Base-by-base conservation (phyloP, 2,113 vertebrate species). In the Chiloscyllium plagiosum region DNA sequence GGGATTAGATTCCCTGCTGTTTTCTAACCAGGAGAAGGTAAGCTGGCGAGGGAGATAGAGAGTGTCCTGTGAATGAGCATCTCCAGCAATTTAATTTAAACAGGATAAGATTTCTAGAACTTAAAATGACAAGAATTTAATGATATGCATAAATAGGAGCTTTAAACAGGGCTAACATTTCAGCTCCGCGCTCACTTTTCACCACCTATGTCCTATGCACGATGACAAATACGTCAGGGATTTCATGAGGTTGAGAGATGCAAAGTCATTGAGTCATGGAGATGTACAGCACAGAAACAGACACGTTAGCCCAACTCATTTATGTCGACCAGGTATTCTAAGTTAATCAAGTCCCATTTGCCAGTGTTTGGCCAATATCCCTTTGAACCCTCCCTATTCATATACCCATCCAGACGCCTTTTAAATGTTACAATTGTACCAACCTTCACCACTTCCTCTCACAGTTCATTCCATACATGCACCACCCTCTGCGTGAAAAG, bases 1-100 rank as follows among this genome's bases (percentile, higher is more conserved):
- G 89, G 65, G 61, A 93, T 92, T 66, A 92, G 56, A 56, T n/a
- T 92, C 4, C 89, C n/a, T 37, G 89, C 89, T 93, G 89, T 93
- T 93, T 7, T 66, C 65, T 93, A 93, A 66, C 26, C 61, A 52
- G 80, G 80, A 20, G 80, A 42, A 42, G 17, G 80, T 83, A 93
- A 33, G 56, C 56, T 66, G 61, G n/a, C 3, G 89, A 66, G 2
- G 4, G 15, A 93, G 61, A 66, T 93, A 37, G 52, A 65, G 50
- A 87, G 26, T 33, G 29, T 56, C 29, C 50, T 2, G 61, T 33
- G 52, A 90, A 90, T 90, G 66, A 93, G 17, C 20, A 66, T 19
- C 24, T 6, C 50, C 33, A n/a, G n/a, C 26, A 37, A 33, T 20
- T 66, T n/a, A 7, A 83, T 83, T 83, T 83, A 42, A 83, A 83